Base-by-base conservation (phyloP, 2,888 invertebrate genomes). In the Cordylochernes scorpioides region DNA sequence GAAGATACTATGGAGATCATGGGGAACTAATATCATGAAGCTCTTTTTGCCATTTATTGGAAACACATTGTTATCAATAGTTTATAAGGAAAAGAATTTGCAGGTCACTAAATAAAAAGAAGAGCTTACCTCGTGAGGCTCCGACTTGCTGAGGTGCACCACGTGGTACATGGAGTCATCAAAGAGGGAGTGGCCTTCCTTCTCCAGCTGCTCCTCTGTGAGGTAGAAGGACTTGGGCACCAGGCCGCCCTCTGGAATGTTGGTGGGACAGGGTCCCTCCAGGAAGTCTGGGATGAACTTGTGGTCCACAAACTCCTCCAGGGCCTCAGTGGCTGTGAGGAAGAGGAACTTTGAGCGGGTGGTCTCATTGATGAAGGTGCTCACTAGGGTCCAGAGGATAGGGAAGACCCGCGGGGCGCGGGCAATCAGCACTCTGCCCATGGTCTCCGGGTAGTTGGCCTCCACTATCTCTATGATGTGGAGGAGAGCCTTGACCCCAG, bases 341-440 rank as follows among this genome's bases (percentile, higher is more conserved):
- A 88, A 77, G 49, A 82, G 59, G 55, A 84, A 82, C 53, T 84
- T 82, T 44, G 71, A 71, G 38, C 84, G 67, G 1, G 84, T 86
- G 51, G 75, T 73, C 52, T 86, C 86, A 55, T 86, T 82, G 45
- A 88, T 88, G 52, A 88, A 86, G 2, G 84, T 77, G 54, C 77
- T 75, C 39, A 88, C 74, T 33, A 88, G 66, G 0, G 86, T 86
- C 86, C 86, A 88, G 19, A 88, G 60, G 31, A 88, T 80, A 4
- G 86, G 86, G 53, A 88, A 88, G 27, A 86, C 82, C 38, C 86
- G 60, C 1, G 86, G 86, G 8, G 86, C 86, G 25, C 84, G 60
- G 25, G 84, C 75, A 32, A 88, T 77, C 33, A 86, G 62, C 36
- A 86, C 74, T 19, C 75, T 60, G 2, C 78, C 80, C 71, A 86